A percentile compares a stretch with the other conserved stretches of the same genome.
These are phyloP conservation scores for Enteromius viviparus DNA, from an alignment of 2,797 vertebrate genomes.

Conservation along the genomic window DNA sequence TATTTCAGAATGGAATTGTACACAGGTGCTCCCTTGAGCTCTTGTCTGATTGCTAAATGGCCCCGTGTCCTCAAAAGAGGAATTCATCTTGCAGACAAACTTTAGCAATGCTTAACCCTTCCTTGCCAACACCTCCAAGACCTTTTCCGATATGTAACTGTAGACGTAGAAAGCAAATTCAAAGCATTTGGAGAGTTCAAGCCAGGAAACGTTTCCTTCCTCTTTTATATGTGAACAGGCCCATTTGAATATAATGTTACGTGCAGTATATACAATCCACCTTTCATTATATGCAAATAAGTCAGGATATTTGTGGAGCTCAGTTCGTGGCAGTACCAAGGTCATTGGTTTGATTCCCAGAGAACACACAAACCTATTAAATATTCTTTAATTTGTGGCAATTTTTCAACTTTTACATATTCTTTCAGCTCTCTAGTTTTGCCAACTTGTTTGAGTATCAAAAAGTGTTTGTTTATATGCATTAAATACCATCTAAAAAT, in stretches of 20 bases:
- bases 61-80: constrained; percentile 35
- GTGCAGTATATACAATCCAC: constrained; percentile 31
- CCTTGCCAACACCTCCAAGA: constrained; percentile 42
- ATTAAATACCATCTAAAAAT: constrained; percentile 16
- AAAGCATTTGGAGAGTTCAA: constrained; percentile 41
- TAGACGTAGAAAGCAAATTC: constrained; percentile 31
- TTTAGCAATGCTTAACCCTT: constrained; percentile 50
- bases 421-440: background rate
- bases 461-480: background rate
- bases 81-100: constrained; percentile 42
- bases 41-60: constrained; percentile 47
- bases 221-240: constrained; percentile 16
- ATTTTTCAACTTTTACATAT: background rate
- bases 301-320: constrained; percentile 5
- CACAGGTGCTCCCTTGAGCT: constrained; percentile 52
- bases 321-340: background rate
- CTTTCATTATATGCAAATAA: constrained; percentile 45
- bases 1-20: constrained; percentile 54
- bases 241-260: constrained; percentile 40
- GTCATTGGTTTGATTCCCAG: background rate
- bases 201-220: constrained; percentile 8
- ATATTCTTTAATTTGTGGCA: background rate
- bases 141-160: constrained; percentile 37
- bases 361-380: background rate
- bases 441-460: background rate